Evolutionary conservation across 2,113 vertebrate species (phyloP).

Genomic region (Epinephelus fuscoguttatus): DNA sequence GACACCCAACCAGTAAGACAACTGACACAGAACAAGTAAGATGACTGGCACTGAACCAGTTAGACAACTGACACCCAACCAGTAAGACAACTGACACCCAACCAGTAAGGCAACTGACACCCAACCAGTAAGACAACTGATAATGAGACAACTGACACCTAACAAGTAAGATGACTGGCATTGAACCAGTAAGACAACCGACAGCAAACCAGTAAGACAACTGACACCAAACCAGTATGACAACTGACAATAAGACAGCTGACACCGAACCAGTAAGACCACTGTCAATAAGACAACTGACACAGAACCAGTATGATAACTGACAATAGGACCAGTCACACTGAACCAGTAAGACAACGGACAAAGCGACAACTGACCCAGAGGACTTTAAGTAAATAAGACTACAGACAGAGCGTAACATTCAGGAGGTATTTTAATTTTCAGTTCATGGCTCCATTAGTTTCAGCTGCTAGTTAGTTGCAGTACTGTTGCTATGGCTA

Average conservation of each 20-base stretch:
- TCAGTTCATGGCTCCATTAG: not conserved
- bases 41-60: not conserved
- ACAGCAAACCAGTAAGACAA: not conserved
- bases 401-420: too few species aligned
- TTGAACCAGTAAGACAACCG: not conserved
- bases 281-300: not conserved
- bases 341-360: not conserved
- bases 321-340: not conserved
- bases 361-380: not conserved
- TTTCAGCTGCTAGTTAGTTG: not conserved
- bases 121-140: not conserved
- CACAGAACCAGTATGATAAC: not conserved
- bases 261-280: not conserved
- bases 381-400: too few species aligned
- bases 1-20: too few species aligned
- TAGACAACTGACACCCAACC: not conserved
- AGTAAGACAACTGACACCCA: too few species aligned
- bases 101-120: not conserved
- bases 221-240: not conserved
- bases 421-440: too few species aligned
- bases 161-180: slow-evolving; percentile 63
- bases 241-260: too few species aligned
- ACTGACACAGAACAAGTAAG: too few species aligned
- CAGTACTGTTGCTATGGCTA: not conserved
- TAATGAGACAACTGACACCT: too few species aligned